Conservation (phyloP, 2,888 invertebrate genomes). For the Gymnoscelis rufifasciata region DNA sequence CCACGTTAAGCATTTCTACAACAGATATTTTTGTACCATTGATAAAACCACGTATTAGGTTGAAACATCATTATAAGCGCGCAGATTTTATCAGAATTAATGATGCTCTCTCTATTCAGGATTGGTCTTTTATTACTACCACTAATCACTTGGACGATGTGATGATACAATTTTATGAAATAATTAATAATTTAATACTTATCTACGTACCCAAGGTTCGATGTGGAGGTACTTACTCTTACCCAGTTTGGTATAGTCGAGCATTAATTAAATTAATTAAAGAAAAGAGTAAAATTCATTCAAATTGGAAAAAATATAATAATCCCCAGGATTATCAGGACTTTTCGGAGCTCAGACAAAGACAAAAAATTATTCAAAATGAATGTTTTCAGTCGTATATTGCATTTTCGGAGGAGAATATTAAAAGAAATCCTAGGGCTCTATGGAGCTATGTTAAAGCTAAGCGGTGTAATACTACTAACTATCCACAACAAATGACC, state of each 20-base stretch:
- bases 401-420: too few species aligned
- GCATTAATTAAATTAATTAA: not conserved
- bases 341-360: too few species aligned
- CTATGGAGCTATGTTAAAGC: too few species aligned
- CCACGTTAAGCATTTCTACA: too few species aligned
- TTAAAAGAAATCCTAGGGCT: too few species aligned
- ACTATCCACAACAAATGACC: too few species aligned
- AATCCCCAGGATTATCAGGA: too few species aligned
- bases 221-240: not conserved
- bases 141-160: not conserved
- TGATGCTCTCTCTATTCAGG: not conserved
- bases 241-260: not conserved
- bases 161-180: not conserved
- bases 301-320: not conserved
- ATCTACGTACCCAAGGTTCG: not conserved
- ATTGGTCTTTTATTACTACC: slow-evolving; percentile 6
- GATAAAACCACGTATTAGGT: too few species aligned
- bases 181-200: not conserved
- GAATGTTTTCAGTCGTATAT: not conserved
- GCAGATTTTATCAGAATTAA: slow-evolving; percentile 3
- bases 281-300: not conserved
- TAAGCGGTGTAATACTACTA: too few species aligned
- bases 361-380: not conserved
- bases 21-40: too few species aligned
- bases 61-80: not conserved